A percentile compares a stretch with the other conserved stretches of the same genome.
Evolutionary conservation across 2,797 vertebrate genomes (phyloP).

Genomic region (Eulemur coronatus): DNA sequence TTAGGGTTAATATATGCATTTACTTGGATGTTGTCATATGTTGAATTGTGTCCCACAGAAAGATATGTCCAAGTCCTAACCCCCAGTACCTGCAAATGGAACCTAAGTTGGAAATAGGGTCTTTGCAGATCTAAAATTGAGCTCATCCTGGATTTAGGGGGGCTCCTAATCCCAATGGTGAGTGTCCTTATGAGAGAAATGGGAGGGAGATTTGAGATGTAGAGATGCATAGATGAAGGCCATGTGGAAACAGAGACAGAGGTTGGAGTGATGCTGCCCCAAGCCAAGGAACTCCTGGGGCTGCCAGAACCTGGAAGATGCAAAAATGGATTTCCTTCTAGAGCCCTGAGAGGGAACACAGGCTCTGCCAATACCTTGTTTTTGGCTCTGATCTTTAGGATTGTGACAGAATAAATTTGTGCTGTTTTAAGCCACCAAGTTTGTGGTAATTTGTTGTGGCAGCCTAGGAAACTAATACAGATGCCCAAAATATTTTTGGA

Average conservation of each 20-base stretch:
- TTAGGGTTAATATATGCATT: too few species aligned
- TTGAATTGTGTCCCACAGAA: neutral
- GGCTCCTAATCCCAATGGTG: neutral
- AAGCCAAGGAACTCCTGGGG: neutral
- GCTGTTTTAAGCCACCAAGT: neutral
- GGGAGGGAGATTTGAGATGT: neutral
- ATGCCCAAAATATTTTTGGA: neutral
- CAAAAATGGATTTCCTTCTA: too few species aligned
- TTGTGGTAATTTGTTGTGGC: neutral
- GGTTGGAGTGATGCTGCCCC: neutral
- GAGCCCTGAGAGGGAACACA: neutral
- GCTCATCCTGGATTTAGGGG: neutral
- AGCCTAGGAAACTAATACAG: neutral
- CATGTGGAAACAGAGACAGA: neutral
- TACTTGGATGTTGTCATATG: neutral
- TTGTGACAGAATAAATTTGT: neutral
- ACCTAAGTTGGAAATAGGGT: neutral
- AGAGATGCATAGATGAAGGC: neutral
- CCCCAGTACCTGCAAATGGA: neutral
- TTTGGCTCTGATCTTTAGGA: neutral
- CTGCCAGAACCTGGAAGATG: neutral
- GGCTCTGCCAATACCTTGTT: too few species aligned
- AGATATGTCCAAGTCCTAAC: neutral
- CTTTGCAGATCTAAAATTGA: neutral
- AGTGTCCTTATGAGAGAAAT: neutral